Base-by-base conservation (phyloP, 2,797 vertebrate species). In the Spinibarbus caldwelli region DNA sequence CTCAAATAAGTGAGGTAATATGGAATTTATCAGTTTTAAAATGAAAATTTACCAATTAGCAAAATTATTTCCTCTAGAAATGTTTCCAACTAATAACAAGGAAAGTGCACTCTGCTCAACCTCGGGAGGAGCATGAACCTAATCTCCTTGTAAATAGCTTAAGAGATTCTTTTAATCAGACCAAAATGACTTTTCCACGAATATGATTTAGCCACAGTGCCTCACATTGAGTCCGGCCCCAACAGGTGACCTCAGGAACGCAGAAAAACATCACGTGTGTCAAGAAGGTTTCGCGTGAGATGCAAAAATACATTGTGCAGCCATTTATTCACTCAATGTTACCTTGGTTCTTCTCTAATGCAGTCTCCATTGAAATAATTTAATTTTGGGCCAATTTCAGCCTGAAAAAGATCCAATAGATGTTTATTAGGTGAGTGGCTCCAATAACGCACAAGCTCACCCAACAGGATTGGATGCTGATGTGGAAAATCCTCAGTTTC, bases 211-310 rank as follows among this genome's bases (percentile, higher is more conserved):
- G 68, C 89, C 88, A 94, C 91, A 96, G 93, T 95, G 94, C 64
- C 90, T 87, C 89, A 87, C 94, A 95, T 95, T 96, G 95, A 96
- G 90, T 52, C 86, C 86, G 85, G 82, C 86, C 85, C 93, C 92
- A 90, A 95, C 95, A 95, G 94, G 93, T 95, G 95, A 95, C 90
- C 93, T 90, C 92, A 94, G 94, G 95, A 96, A 95, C 95, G 94
- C 94, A 94, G 94, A 93, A 94, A 95, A 95, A 95, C 94, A 96
- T 95, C 95, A 95, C 94, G 95, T 43, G 95, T 72, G 75, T 80
- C 84, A 72, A 80, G 88, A 91, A 77, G 89, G 87, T 92, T 85
- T 91, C 83, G 89, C 57, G 75, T 86, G 85, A 62, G 87, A 90
- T 93, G 91, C 94, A 94, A 93, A 88, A 93, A 88, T 59, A 89